Conservation (phyloP, 2,113 vertebrate genomes). For the Delphinapterus leucas region DNA sequence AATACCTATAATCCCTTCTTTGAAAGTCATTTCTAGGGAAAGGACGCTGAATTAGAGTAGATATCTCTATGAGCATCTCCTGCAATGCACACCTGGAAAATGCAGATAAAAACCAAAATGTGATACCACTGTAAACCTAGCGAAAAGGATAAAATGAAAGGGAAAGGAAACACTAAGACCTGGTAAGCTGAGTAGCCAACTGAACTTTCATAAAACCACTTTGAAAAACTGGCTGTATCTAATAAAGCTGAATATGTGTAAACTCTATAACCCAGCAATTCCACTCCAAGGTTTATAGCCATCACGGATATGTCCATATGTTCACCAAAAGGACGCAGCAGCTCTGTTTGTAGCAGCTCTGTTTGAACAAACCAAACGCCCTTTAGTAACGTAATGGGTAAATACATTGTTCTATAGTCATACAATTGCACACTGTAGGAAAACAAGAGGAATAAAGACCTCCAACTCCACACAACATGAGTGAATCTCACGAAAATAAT, state of each 20-base stretch:
- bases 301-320: neutral
- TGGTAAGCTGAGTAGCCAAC: rapidly evolving
- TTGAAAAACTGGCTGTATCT: neutral
- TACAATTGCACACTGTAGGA: neutral
- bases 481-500: neutral
- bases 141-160: neutral
- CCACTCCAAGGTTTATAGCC: neutral
- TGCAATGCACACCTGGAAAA: neutral
- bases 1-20: neutral
- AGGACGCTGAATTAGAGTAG: neutral
- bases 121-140: neutral
- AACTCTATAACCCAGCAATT: neutral
- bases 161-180: neutral
- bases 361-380: neutral
- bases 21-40: neutral
- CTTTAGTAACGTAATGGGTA: neutral
- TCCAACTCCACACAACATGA: rapidly evolving
- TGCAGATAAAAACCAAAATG: neutral
- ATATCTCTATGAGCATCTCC: neutral
- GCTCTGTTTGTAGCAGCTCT: neutral
- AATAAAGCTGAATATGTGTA: neutral
- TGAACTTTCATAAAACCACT: neutral
- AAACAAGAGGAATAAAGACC: neutral
- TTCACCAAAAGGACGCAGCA: neutral
- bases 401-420: neutral